These are phyloP conservation scores for Pogonophryne albipinna DNA, from an alignment of 2,797 vertebrate genomes.

Conservation along the genomic window DNA sequence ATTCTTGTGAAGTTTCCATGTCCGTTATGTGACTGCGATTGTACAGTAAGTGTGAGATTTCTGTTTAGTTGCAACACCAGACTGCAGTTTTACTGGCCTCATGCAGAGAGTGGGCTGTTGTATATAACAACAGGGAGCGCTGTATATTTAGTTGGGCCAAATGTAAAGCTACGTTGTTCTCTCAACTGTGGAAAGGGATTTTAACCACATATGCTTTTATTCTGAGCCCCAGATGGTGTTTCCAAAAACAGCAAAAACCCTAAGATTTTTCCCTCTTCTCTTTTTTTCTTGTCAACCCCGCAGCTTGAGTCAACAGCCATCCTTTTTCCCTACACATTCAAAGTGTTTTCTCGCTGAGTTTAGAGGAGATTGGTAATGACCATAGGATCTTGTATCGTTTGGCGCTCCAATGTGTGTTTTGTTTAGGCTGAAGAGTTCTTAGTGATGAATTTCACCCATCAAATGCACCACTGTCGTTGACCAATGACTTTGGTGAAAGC, in stretches of 20 bases:
- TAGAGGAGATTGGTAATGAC: conserved; percentile 66
- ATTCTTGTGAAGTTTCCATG: conserved; percentile 39
- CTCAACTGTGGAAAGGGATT: conserved; percentile 26
- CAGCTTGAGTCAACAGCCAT: conserved; percentile 70
- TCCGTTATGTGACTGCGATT: conserved; percentile 41
- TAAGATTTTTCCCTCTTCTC: conserved; percentile 30
- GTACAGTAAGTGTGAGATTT: conserved; percentile 33
- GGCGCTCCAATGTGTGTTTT: conserved; percentile 67
- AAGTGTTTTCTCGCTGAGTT: conserved; percentile 68
- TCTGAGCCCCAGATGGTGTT: conserved; percentile 49
- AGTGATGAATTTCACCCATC: conserved; percentile 80
- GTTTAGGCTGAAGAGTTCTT: conserved; percentile 72
- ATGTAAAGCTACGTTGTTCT: conserved; percentile 19
- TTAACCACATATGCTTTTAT: conserved; percentile 30
- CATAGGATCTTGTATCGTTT: conserved; percentile 58
- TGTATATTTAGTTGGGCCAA: conserved; percentile 30
- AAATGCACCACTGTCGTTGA: conserved; percentile 66
- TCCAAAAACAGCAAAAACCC: conserved; percentile 51
- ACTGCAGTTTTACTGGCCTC: conserved; percentile 37
- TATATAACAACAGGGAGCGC: conserved; percentile 21
- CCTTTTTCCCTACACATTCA: conserved; percentile 53
- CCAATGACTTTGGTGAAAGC: conserved; percentile 70
- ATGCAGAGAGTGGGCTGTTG: conserved; percentile 50
- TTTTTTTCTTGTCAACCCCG: conserved; percentile 50
- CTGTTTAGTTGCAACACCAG: conserved; percentile 41